Conservation (phyloP, 2,888 invertebrate species). For the Belgica antarctica region DNA sequence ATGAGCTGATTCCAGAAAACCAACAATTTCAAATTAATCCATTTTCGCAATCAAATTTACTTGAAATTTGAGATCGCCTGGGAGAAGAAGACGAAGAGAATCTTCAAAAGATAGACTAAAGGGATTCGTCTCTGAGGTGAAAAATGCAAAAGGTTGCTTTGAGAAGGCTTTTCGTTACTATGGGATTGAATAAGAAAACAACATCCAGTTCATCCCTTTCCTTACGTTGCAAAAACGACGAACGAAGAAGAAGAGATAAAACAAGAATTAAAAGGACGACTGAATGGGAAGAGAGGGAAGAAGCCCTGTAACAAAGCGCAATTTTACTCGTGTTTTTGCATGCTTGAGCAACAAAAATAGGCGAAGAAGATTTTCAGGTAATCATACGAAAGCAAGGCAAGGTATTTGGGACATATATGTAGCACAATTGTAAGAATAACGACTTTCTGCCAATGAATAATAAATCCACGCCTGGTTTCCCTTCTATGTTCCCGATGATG, state of each 20-base stretch:
- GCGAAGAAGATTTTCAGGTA: slow-evolving; percentile 10
- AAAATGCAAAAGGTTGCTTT: not conserved
- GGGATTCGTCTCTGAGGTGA: not conserved
- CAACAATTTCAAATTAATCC: not conserved
- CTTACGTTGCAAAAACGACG: not conserved
- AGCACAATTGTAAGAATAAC: not conserved
- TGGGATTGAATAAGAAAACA: not conserved
- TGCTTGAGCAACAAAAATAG: slow-evolving; percentile 2
- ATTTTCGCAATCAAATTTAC: not conserved
- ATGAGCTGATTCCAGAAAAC: too few relatives aligned
- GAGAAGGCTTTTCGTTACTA: not conserved
- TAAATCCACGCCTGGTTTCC: not conserved
- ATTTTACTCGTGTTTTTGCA: not conserved
- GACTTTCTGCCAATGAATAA: not conserved
- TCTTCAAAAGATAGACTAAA: too few relatives aligned
- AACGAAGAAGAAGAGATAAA: not conserved
- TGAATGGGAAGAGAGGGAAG: not conserved
- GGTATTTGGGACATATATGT: not conserved
- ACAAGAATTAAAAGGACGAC: slow-evolving; percentile 8
- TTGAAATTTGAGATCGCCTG: not conserved
- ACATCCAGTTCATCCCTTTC: slow-evolving; percentile 12
- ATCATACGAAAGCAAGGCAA: not conserved
- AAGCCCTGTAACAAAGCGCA: not conserved
- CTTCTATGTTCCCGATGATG: too few relatives aligned
- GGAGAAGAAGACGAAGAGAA: too few relatives aligned